Conservation (phyloP, 2,888 invertebrate genomes). For the Troilus luridus region DNA sequence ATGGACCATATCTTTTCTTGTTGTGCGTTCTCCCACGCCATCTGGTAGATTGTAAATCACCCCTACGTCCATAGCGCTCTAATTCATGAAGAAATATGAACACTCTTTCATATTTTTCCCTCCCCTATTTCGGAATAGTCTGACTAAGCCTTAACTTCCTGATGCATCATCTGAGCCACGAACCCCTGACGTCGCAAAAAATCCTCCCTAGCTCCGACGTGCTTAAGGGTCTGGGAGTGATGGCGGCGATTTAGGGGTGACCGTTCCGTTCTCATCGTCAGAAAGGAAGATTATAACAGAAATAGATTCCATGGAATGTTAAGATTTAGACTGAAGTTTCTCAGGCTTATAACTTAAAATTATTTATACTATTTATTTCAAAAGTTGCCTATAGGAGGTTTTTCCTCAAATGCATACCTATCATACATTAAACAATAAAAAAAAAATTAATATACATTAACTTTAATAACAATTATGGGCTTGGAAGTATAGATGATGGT, state of each 20-base stretch:
- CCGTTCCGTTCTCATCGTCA: neutral
- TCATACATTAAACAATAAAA: too few relatives aligned
- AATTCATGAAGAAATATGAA: neutral
- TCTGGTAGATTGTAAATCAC: neutral
- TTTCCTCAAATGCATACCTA: too few relatives aligned
- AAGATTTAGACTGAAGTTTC: neutral
- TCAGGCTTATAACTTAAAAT: neutral
- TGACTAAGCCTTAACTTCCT: conserved; percentile 1
- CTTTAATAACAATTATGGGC: too few relatives aligned
- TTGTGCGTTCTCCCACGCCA: neutral
- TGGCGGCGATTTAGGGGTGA: neutral
- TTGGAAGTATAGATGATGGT: too few relatives aligned
- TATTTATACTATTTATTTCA: too few relatives aligned
- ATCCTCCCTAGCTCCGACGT: neutral
- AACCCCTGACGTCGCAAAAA: conserved; percentile 8
- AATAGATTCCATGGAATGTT: neutral
- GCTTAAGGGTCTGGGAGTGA: neutral
- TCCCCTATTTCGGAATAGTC: neutral
- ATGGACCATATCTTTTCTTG: neutral
- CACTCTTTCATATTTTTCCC: neutral
- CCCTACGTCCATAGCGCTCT: neutral
- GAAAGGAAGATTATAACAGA: neutral
- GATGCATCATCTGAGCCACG: neutral
- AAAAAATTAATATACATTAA: too few relatives aligned
- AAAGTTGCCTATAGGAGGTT: too few relatives aligned